A percentile compares a stretch with the other conserved stretches of the same genome.
These are phyloP conservation scores for Drosophila fungiperda DNA, from an alignment of 2,888 invertebrate species.

Conservation along the genomic window DNA sequence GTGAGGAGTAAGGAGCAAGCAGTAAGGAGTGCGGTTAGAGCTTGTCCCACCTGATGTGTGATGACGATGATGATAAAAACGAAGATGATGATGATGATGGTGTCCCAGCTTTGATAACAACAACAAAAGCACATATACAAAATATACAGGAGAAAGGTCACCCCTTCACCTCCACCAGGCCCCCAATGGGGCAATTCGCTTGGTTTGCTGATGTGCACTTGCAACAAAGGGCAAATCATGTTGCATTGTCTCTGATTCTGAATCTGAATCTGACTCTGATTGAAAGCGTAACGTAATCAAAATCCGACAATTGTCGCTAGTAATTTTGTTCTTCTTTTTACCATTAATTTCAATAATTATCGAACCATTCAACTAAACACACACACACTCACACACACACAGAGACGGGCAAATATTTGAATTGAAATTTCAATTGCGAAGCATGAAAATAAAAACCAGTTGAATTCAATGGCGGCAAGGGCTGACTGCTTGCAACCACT, in stretches of 20 bases:
- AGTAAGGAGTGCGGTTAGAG: neutral
- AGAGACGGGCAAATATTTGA: neutral
- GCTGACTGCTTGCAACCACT: constrained; percentile 41
- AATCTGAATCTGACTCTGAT: neutral
- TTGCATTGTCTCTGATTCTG: constrained; percentile 32
- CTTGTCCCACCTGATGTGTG: neutral
- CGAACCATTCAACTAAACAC: constrained; percentile 27
- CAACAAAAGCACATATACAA: neutral
- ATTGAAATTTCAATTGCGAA: constrained; percentile 23
- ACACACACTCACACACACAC: neutral
- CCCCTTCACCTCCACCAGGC: neutral
- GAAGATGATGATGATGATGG: neutral
- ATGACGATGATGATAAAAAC: neutral
- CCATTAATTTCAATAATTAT: constrained; percentile 36
- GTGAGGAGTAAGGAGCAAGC: neutral
- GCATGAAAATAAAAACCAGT: constrained; percentile 2
- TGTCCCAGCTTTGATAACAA: constrained; percentile 12
- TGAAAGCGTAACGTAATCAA: constrained; percentile 9
- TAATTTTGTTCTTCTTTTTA: constrained; percentile 1
- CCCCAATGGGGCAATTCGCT: neutral
- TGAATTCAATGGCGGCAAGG: constrained; percentile 36
- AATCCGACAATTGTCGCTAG: constrained; percentile 46
- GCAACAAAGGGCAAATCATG: constrained; percentile 37
- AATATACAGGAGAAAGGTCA: neutral
- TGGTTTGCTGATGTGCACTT: constrained; percentile 39